Percentiles rank a stretch among this genome's conserved stretches.
These are phyloP conservation scores for Eumacrocentrus americanus DNA, from an alignment of 2,888 invertebrate genomes.

Conservation along the genomic window DNA sequence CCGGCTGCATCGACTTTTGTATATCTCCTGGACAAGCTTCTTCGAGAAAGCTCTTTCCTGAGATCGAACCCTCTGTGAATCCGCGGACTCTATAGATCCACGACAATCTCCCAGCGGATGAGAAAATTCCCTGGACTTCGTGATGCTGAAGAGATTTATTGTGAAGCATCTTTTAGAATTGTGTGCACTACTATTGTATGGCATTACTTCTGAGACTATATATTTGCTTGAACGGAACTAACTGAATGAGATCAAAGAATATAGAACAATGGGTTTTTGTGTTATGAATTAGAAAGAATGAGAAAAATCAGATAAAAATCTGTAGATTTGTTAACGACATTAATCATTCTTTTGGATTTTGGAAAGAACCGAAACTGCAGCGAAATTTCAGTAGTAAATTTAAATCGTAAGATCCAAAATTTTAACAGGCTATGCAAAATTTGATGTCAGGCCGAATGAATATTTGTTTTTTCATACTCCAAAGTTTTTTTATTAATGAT, in stretches of 20 bases:
- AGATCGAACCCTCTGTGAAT: not conserved
- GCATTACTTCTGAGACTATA: not conserved
- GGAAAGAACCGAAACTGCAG: no score
- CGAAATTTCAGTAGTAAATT: no score
- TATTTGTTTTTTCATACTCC: no score
- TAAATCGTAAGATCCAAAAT: no score
- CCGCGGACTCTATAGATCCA: not conserved
- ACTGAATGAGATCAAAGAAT: no score
- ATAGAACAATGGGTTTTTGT: not conserved
- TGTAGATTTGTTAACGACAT: no score
- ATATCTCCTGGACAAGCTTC: conserved; percentile 6
- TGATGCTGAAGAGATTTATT: conserved; percentile 20
- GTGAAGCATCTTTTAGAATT: not conserved
- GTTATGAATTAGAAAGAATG: no score
- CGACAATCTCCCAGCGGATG: conserved; percentile 10
- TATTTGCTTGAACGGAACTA: not conserved
- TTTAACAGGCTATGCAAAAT: no score
- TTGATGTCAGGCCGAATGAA: no score
- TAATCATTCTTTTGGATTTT: no score
- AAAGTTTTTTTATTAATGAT: no score
- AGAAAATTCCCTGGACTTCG: conserved; percentile 14
- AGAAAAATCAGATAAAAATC: no score
- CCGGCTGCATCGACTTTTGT: not conserved
- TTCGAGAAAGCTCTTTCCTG: conserved; percentile 8
- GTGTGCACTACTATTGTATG: not conserved